A percentile compares a stretch with the other conserved stretches of the same genome.
Conservation (phyloP, 2,888 invertebrate species). For the Coremacera marginata region DNA sequence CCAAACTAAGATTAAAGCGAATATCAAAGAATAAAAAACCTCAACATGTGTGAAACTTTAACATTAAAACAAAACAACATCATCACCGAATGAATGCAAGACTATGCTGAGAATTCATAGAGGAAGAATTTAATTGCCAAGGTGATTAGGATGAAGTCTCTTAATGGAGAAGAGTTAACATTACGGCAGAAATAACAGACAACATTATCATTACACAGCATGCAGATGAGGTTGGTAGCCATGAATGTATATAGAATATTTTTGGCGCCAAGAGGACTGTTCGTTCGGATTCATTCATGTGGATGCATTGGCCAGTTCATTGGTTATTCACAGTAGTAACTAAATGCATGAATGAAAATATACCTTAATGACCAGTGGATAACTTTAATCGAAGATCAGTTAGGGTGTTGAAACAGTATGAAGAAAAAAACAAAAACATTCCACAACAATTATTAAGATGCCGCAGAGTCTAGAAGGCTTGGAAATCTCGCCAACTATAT, state of each 20-base stretch:
- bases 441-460: no score
- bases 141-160: conserved; percentile 18
- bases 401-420: no score
- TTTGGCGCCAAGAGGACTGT: no score
- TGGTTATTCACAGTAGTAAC: background rate
- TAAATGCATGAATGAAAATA: background rate
- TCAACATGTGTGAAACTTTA: no score
- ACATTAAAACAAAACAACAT: background rate
- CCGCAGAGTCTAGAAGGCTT: no score
- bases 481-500: no score
- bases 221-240: background rate
- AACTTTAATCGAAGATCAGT: no score
- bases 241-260: background rate
- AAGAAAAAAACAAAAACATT: no score
- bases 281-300: background rate
- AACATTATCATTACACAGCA: background rate
- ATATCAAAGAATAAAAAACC: no score
- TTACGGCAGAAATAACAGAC: background rate
- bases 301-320: background rate
- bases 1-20: no score
- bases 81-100: background rate
- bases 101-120: background rate
- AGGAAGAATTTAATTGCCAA: conserved; percentile 23
- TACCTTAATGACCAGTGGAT: background rate
- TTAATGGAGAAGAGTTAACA: conserved; percentile 10